Conservation (phyloP, 2,888 invertebrate genomes). For the Bimastos eiseni region DNA sequence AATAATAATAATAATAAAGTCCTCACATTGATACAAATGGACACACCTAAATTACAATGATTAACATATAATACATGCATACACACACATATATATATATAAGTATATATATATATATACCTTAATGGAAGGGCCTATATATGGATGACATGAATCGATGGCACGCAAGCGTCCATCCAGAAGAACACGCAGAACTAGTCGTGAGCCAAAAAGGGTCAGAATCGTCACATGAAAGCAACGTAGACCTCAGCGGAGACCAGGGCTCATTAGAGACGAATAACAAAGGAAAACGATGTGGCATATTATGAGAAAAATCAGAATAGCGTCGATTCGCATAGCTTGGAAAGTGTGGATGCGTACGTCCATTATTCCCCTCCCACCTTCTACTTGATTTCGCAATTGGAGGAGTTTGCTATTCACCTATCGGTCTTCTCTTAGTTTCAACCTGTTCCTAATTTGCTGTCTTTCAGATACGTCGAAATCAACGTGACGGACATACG, state of each 20-base stretch:
- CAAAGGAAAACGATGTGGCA: neutral
- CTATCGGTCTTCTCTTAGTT: neutral
- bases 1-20: no score
- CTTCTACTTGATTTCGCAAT: neutral
- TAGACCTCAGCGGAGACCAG: no score
- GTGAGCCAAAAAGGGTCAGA: neutral
- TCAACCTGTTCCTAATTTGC: neutral
- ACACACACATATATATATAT: neutral
- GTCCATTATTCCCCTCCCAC: no score
- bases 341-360: neutral
- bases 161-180: neutral
- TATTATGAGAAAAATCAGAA: no score
- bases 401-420: no score
- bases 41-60: no score
- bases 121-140: neutral
- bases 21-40: no score
- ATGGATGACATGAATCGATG: neutral
- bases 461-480: conserved; percentile 40
- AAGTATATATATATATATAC: neutral
- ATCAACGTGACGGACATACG: conserved; percentile 21
- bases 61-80: no score
- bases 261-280: neutral
- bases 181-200: no score
- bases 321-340: neutral
- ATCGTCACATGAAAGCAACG: neutral